These are phyloP conservation scores for Phoxinus phoxinus DNA, from an alignment of 2,113 vertebrate species.

Conservation along the genomic window DNA sequence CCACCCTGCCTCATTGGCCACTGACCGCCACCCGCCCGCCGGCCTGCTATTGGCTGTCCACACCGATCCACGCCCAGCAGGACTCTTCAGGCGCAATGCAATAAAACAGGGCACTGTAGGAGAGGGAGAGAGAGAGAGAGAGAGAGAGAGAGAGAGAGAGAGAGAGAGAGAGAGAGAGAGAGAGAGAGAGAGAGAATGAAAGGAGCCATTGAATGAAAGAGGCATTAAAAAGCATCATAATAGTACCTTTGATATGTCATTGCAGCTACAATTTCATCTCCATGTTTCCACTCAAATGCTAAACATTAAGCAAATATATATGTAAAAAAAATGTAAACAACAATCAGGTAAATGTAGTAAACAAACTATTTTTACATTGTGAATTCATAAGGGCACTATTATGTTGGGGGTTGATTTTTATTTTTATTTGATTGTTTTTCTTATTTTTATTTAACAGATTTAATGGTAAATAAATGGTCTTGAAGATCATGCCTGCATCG, in stretches of 20 bases:
- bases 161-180: background rate
- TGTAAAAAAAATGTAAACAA: no score
- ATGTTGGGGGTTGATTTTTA: background rate
- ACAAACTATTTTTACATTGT: background rate
- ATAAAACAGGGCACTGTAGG: constrained; percentile 24
- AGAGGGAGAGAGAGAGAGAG: background rate
- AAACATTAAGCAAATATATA: background rate
- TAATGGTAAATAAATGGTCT: no score
- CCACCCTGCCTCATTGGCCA: constrained; percentile 21
- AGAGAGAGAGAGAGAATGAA: background rate
- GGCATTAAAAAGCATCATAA: constrained; percentile 7
- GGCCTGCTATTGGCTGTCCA: constrained; percentile 14
- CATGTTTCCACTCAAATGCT: background rate
- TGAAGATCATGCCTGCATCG: no score
- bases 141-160: background rate
- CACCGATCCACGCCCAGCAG: constrained; percentile 11
- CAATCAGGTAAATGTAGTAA: background rate
- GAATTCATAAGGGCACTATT: background rate
- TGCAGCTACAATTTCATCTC: background rate
- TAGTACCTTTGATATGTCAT: background rate
- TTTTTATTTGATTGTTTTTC: no score
- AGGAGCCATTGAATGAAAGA: constrained; percentile 3
- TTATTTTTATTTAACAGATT: no score
- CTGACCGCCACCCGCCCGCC: constrained; percentile 9
- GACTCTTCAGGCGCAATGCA: constrained; percentile 10